Conservation (phyloP, 2,888 invertebrate species). For the Eledone cirrhosa region DNA sequence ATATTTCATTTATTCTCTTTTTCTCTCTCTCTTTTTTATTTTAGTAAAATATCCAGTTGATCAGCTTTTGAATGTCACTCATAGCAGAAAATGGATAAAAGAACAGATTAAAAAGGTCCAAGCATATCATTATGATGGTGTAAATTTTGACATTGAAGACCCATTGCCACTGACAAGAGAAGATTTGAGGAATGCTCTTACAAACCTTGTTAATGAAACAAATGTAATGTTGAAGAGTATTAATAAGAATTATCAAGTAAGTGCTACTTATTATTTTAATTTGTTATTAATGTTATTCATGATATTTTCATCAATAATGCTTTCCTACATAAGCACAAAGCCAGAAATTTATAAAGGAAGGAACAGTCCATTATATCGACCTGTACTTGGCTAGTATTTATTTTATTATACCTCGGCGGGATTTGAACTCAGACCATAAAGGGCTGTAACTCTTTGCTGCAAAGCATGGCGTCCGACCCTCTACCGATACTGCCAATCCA, state of each 20-base stretch:
- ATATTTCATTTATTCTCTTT: background rate
- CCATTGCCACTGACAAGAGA: slow-evolving; percentile 49
- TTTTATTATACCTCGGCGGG: too few species aligned
- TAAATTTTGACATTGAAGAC: slow-evolving; percentile 67
- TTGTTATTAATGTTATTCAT: too few species aligned
- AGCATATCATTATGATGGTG: slow-evolving; percentile 60
- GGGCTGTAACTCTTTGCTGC: too few species aligned
- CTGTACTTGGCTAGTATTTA: too few species aligned
- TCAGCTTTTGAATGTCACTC: slow-evolving; percentile 43
- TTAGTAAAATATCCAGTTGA: slow-evolving; percentile 46
- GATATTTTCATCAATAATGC: too few species aligned
- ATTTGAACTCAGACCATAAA: too few species aligned
- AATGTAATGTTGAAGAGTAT: slow-evolving; percentile 48
- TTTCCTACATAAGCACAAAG: too few species aligned
- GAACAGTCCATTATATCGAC: too few species aligned
- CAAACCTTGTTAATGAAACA: slow-evolving; percentile 57
- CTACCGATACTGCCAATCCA: too few species aligned
- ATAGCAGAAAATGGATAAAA: slow-evolving; percentile 54
- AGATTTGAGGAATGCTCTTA: slow-evolving; percentile 51
- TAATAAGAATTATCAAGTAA: slow-evolving; percentile 58
- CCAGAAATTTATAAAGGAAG: too few species aligned
- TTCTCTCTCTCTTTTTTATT: slow-evolving; percentile 17
- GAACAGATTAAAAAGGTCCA: slow-evolving; percentile 47
- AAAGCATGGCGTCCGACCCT: too few species aligned
- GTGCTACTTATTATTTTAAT: too few species aligned